Evolutionary conservation across 2,113 vertebrate genomes (phyloP).

Genomic region (Centrocercus urophasianus): DNA sequence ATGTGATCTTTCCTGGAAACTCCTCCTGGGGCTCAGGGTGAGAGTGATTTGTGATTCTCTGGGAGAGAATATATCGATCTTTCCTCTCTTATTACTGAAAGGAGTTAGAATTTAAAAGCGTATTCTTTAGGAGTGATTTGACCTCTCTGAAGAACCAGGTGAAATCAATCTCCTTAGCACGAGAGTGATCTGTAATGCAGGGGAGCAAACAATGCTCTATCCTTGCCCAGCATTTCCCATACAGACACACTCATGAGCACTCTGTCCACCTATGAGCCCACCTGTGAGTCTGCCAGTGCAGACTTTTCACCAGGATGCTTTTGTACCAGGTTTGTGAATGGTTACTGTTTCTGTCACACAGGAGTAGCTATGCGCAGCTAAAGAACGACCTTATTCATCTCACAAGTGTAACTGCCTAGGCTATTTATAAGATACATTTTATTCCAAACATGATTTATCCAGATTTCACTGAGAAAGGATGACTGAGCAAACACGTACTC

Average conservation of each 20-base stretch:
- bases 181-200: background rate
- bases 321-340: background rate
- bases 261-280: background rate
- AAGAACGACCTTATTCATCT: background rate
- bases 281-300: fast-evolving
- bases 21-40: background rate
- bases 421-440: background rate
- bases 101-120: background rate
- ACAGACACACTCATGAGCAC: fast-evolving
- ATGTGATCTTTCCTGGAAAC: background rate
- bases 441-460: background rate
- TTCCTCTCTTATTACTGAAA: background rate
- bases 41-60: background rate
- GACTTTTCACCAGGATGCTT: background rate
- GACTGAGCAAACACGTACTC: background rate
- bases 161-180: fast-evolving
- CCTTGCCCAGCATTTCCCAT: background rate
- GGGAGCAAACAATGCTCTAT: background rate
- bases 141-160: background rate
- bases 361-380: background rate
- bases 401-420: background rate
- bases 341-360: background rate
- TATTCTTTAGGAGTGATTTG: background rate
- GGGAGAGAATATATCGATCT: background rate
- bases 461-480: background rate